Evolutionary conservation across 2,888 invertebrate genomes (phyloP).

Genomic region (Andrena praecox): DNA sequence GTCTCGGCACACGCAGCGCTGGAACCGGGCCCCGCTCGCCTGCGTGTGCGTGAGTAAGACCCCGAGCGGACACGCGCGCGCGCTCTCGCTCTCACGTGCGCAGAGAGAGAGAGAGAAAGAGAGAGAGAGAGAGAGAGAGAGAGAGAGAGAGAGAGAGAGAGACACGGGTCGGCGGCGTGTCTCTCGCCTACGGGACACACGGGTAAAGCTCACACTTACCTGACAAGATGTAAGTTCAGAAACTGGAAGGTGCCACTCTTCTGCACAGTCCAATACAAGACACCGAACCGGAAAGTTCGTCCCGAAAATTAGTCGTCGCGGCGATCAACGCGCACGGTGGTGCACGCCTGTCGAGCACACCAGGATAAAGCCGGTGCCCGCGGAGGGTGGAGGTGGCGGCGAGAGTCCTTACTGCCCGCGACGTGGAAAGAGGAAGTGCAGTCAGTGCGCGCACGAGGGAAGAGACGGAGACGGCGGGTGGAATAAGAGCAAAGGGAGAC

Average conservation of each 20-base stretch:
- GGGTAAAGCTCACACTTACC: constrained; percentile 84
- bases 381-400: constrained; percentile 23
- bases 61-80: constrained; percentile 13
- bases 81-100: not conserved
- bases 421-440: constrained; percentile 12
- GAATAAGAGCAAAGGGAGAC: constrained; percentile 23
- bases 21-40: not conserved
- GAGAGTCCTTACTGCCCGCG: not conserved
- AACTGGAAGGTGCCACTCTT: constrained; percentile 83
- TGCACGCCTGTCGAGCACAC: not conserved
- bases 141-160: not conserved
- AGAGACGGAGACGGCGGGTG: constrained; percentile 12
- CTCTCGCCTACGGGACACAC: constrained; percentile 68
- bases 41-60: constrained; percentile 45
- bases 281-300: constrained; percentile 84
- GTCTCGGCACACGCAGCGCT: constrained; percentile 62
- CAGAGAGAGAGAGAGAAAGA: too few relatives aligned
- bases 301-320: constrained; percentile 70
- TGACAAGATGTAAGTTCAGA: constrained; percentile 85
- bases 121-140: too few relatives aligned
- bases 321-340: not conserved
- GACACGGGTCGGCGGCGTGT: constrained; percentile 10
- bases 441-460: constrained; percentile 16
- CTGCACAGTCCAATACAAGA: constrained; percentile 85
- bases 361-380: not conserved